Evolutionary conservation across 2,113 vertebrate species (phyloP), one percentile per base, ranked within the genome.

Genomic region (Pelecanus crispus): DNA sequence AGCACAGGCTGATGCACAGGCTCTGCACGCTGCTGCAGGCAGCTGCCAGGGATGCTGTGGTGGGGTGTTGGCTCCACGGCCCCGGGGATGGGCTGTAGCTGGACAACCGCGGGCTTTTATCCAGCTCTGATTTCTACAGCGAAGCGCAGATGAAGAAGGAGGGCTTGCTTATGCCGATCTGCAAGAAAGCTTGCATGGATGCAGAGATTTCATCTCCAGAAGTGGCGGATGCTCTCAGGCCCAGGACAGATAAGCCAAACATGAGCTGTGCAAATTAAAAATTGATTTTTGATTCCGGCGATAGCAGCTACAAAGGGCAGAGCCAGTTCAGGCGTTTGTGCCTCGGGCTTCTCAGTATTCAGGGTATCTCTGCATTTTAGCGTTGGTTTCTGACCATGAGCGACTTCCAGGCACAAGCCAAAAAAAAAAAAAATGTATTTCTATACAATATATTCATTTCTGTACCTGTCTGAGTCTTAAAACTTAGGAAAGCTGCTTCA

Each of bases 1-100:
- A 62, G 25, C 31, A 11, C 22, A 7, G 31, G n/a, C n/a, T 25
- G n/a, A n/a, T n/a, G n/a, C 14, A 11, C 17, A 56, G 49, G 49
- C 29, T 40, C 29, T 6, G 13, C 11, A 2, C 6, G 3, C 19
- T 40, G 3, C 29, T 6, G 13, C 11, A 2, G 4, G 3, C 19
- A 49, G 3, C 53, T 38, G 36, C 32, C 6, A 3, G 44, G 16
- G 47, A 4, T 80, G 67, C 52, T 8, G 16, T 6, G 44, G 10
- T 21, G 45, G 22, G 17, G 13, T 11, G 9, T 65, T 65, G 32
- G 16, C 50, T 78, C 53, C 73, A 6, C 17, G 1, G 16, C n/a
- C 12, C 44, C 1, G 3, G 31, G 31, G 36, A 32, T 17, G 38
- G 16, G 21, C 59, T 8, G 0, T 31, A 31, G 36, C 59, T 68